Evolutionary conservation across 2,113 vertebrate species (phyloP), one percentile per base, ranked within the genome.

Genomic region (Notiomystis cincta): DNA sequence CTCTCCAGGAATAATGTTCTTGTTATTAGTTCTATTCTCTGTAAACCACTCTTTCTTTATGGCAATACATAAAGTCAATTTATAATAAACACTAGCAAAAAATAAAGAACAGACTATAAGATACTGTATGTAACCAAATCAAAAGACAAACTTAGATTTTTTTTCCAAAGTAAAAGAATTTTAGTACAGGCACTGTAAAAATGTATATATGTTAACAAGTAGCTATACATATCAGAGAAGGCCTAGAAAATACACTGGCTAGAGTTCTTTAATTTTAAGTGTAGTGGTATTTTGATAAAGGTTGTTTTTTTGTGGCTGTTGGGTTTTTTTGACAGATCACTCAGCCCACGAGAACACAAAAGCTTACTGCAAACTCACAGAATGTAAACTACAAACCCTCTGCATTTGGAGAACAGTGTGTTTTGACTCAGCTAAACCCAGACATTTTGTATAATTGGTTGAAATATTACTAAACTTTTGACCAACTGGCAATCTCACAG

Each of bases 301-400:
- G 5, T 19, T 20, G 3, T 6, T 2, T 1, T 13, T 25, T 10
- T 45, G 1, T 51, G 27, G 9, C 50, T 81, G 22, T 33, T 23
- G 8, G 15, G 8, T 1, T 38, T 45, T 76, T 81, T 85, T 71
- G 17, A 67, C 54, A 51, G 27, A 78, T 69, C 17, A 60, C 13
- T 3, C 1, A 9, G 33, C 3, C 21, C 44, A 62, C 7, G 3
- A 30, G 42, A 87, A 79, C 12, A 47, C 2, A 92, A 71, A 87
- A 77, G 17, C 12, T 71, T 76, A 66, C 15, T 35, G 31, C 7
- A 71, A 76, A 67, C 31, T 53, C 56, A 28, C 9, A 58, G 73
- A 90, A 77, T 45, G 13, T 69, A 58, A 87, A 64, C 15, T 45
- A 51, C 10, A 77, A 69, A 28, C 8, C 6, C 27, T 51, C 18